Evolutionary conservation across 2,888 invertebrate genomes (phyloP), one percentile per base, ranked within the genome.

Genomic region (Ferrisia virgata): DNA sequence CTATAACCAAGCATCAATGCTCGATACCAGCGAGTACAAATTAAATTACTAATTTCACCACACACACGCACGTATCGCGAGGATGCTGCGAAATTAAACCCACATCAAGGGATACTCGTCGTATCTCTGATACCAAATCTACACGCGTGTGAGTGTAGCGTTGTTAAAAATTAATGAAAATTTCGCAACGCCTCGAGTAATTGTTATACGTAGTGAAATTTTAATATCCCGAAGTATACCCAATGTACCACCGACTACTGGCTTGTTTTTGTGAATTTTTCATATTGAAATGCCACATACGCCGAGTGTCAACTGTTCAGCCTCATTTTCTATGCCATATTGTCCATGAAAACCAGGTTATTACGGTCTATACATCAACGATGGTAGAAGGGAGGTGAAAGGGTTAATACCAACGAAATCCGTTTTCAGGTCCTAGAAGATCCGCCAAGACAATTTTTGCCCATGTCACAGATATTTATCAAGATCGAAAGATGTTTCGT

Each of bases 81-180:
- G 36, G 3, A 36, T 8, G 36, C 8, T 6, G 36, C 8, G 13
- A 47, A 47, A 47, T 47, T 47, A 47, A 47, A 47, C 47, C n/a
- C n/a, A n/a, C n/a, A n/a, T n/a, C n/a, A n/a, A n/a, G n/a, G n/a
- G n/a, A n/a, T n/a, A n/a, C n/a, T n/a, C n/a, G n/a, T n/a, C n/a
- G n/a, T n/a, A n/a, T n/a, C n/a, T n/a, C n/a, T n/a, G n/a, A n/a
- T n/a, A n/a, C n/a, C n/a, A n/a, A n/a, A n/a, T n/a, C n/a, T n/a
- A 47, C 25, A 58, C 58, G 58, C 1, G 58, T 22, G 58, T 58
- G 58, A 58, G 58, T 25, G 22, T 25, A 4, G 58, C 2, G n/a
- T n/a, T 58, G 25, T 58, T 58, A 58, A 58, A 58, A 58, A 58
- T 58, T 58, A 58, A 58, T 58, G 58, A 58, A 58, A 58, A 58